Base-by-base conservation (phyloP, 2,888 invertebrate genomes). In the Luffia ferchaultella region DNA sequence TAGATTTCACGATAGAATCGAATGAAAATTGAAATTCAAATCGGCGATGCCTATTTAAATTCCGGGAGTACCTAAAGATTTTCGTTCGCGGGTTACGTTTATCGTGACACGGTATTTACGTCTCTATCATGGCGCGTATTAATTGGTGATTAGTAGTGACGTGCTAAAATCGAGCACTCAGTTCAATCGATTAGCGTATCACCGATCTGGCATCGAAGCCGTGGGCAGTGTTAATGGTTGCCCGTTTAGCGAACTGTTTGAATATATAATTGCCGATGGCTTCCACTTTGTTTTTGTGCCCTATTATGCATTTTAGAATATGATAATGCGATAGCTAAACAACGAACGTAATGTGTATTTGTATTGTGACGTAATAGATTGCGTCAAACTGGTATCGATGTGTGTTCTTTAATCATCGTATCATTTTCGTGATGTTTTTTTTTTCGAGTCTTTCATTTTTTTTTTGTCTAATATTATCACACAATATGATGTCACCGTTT, bases 61-160 rank as follows among this genome's bases (percentile, higher is more conserved):
- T n/a, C n/a, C n/a, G n/a, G n/a, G n/a, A n/a, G n/a, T n/a, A n/a
- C n/a, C n/a, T n/a, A n/a, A n/a, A n/a, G n/a, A n/a, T n/a, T n/a
- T n/a, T n/a, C n/a, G n/a, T n/a, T n/a, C n/a, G n/a, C n/a, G n/a
- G n/a, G n/a, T n/a, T n/a, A n/a, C n/a, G n/a, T n/a, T n/a, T n/a
- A n/a, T n/a, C n/a, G n/a, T n/a, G n/a, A n/a, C n/a, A n/a, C 17
- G 43, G n/a, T 17, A 3, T 43, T 5, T 17, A 5, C n/a, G n/a
- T 3, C 43, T 43, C 3, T 18, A 46, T 47, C 60, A 61, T 56
- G 60, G 58, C 61, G 58, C 62, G 65, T 68, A 65, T 66, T 74
- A 72, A 74, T 78, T 74, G 71, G 67, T 71, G 61, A 73, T 79
- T 78, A 78, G 74, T 71, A 72, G 62, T 63, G 65, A 74, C 62